Percentiles rank a stretch among this genome's conserved stretches.
Evolutionary conservation across 2,113 vertebrate genomes (phyloP).

Genomic region (Psittacula cyanocephala): DNA sequence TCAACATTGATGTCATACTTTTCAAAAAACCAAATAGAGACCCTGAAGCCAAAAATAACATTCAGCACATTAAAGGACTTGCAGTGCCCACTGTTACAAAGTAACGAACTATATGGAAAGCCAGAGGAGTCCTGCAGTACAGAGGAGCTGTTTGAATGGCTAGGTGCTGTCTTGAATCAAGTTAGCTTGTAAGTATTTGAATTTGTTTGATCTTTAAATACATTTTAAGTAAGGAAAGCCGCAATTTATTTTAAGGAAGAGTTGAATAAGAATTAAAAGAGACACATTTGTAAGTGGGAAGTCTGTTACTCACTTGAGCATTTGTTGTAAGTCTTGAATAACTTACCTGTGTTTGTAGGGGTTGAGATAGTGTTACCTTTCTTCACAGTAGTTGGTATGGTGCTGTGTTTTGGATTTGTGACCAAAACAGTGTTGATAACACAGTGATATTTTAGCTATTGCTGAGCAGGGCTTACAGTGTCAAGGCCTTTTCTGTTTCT

Average conservation of each 20-base stretch:
- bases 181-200: constrained; percentile 77
- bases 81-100: constrained; percentile 75
- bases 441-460: neutral
- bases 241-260: neutral
- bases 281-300: neutral
- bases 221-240: neutral
- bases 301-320: neutral
- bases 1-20: constrained; percentile 78
- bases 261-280: neutral
- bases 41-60: constrained; percentile 75
- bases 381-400: neutral
- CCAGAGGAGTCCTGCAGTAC: constrained; percentile 74
- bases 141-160: constrained; percentile 86
- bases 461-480: neutral
- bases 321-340: neutral
- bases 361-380: neutral
- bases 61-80: constrained; percentile 67
- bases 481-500: neutral
- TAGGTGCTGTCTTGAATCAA: constrained; percentile 81
- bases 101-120: constrained; percentile 67
- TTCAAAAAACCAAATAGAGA: constrained; percentile 75
- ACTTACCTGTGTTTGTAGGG: neutral
- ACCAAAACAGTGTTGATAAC: neutral
- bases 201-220: neutral
- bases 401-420: neutral